Percentiles rank a stretch among this genome's conserved stretches.
Conservation (phyloP, 2,888 invertebrate species). For the Parascotia fuliginaria region DNA sequence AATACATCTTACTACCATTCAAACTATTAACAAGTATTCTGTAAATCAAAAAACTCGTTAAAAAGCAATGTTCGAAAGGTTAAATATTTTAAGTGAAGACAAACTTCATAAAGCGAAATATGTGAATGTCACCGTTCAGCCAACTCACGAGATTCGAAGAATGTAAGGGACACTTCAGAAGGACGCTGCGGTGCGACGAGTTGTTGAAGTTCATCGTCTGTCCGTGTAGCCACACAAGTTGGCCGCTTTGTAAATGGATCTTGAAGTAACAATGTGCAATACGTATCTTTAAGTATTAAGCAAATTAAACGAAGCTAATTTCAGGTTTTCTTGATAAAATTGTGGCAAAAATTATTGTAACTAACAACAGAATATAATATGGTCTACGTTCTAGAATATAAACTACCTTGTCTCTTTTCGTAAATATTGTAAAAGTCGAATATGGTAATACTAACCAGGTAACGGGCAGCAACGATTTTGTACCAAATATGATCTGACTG, state of each 20-base stretch:
- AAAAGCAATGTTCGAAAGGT: constrained; percentile 53
- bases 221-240: constrained; percentile 2
- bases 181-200: constrained; percentile 5
- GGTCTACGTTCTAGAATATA: no score
- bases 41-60: constrained; percentile 51
- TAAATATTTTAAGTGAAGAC: constrained; percentile 47
- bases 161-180: constrained; percentile 36
- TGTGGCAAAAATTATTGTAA: no score
- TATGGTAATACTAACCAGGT: no score
- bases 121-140: constrained; percentile 63
- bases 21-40: constrained; percentile 31
- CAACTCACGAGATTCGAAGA: constrained; percentile 54
- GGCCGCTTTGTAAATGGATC: constrained; percentile 22
- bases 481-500: no score
- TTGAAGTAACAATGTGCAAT: not conserved
- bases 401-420: no score
- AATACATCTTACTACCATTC: not conserved
- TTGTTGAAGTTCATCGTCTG: not conserved
- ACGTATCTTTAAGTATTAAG: no score
- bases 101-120: constrained; percentile 62
- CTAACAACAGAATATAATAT: no score
- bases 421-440: no score
- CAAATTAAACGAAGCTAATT: no score
- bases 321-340: no score
- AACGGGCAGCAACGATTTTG: no score